Percentiles rank a stretch among this genome's conserved stretches.
These are phyloP conservation scores for Phaethornis superciliosus DNA, from an alignment of 2,113 vertebrate species.

Conservation along the genomic window DNA sequence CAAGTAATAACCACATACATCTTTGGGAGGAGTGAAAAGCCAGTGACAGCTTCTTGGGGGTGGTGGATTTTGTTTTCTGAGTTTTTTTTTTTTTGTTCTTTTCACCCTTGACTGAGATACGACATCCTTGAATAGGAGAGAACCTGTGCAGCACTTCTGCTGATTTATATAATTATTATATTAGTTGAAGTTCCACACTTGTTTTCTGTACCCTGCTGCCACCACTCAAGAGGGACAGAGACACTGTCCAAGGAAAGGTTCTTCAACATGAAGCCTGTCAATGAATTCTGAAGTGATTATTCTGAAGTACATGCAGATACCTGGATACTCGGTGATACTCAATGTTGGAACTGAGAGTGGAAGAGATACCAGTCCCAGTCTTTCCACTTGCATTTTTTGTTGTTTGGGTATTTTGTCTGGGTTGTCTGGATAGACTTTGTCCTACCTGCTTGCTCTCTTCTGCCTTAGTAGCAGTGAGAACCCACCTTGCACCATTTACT, in stretches of 20 bases:
- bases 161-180: background rate
- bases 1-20: background rate
- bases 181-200: background rate
- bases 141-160: background rate
- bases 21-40: background rate
- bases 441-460: background rate
- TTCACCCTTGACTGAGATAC: background rate
- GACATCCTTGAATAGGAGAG: background rate
- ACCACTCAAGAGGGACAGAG: background rate
- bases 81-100: background rate
- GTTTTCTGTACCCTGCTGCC: background rate
- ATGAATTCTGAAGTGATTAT: background rate
- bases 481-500: background rate
- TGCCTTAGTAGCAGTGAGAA: background rate
- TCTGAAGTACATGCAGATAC: background rate
- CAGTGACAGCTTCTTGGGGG: background rate
- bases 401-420: background rate
- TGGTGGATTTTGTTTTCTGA: background rate
- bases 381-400: background rate
- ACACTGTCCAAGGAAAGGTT: background rate
- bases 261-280: background rate
- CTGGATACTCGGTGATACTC: background rate
- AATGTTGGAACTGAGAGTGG: background rate
- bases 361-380: background rate
- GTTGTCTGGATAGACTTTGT: background rate